These are phyloP conservation scores for Philotrypesis tridentata DNA, from an alignment of 1,140 invertebrate genomes.

Conservation along the genomic window DNA sequence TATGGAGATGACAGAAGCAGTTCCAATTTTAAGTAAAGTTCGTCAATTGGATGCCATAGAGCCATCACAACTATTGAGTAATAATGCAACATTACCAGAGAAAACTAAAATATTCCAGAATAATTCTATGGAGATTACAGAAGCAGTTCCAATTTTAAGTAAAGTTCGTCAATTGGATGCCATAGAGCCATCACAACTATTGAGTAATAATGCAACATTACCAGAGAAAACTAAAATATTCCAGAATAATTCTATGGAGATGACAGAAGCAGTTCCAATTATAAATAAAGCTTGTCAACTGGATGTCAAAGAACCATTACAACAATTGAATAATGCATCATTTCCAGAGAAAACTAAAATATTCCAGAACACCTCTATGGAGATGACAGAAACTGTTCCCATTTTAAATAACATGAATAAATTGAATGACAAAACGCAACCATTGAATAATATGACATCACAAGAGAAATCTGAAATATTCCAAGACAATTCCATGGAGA, in stretches of 20 bases:
- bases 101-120: slow-evolving; percentile 31
- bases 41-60: no score
- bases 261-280: slow-evolving; percentile 12
- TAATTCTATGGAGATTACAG: slow-evolving; percentile 45
- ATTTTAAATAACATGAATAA: background rate
- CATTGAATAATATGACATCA: background rate
- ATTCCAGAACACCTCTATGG: slow-evolving; percentile 39
- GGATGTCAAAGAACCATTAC: background rate
- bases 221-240: slow-evolving; percentile 27
- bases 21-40: background rate
- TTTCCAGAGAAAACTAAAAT: slow-evolving; percentile 9
- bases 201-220: background rate
- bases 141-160: slow-evolving; percentile 5
- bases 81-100: slow-evolving; percentile 6
- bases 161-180: background rate
- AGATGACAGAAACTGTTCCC: slow-evolving; percentile 17
- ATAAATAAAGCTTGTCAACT: background rate
- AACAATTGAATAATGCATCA: background rate
- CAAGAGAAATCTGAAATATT: slow-evolving; percentile 43
- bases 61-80: no score
- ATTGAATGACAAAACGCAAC: background rate
- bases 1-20: slow-evolving; percentile 38
- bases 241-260: slow-evolving; percentile 43
- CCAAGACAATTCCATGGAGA: slow-evolving; percentile 41
- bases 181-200: background rate